Evolutionary conservation across 2,888 invertebrate genomes (phyloP), one percentile per base, ranked within the genome.

Genomic region (Thymelicus lineola): DNA sequence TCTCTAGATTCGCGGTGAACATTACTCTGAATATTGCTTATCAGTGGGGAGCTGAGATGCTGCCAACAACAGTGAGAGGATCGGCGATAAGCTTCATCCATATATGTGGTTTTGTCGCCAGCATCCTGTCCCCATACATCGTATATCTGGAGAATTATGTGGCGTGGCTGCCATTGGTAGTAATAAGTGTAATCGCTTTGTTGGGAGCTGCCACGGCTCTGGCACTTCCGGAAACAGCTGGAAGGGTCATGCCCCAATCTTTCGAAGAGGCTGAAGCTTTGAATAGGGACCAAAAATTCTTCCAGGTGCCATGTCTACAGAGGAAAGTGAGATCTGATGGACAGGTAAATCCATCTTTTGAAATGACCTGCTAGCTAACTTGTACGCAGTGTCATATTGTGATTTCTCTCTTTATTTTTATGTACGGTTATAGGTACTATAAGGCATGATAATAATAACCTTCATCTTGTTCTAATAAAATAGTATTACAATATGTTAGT

Each of bases 251-350:
- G 84, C 91, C 91, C 0, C 88, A 91, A 70, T 86, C 89, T 0
- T 91, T 91, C 75, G 86, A 88, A 9, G 89, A 88, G 48, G 85
- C 90, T 1, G 91, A 91, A 72, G 72, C 76, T 6, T 71, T 92
- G 48, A 78, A 85, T 0, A 81, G 62, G 50, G 81, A 77, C 35
- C 83, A 83, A 59, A 81, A 77, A 14, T 78, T 87, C 38, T 86
- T 86, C 73, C 86, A 86, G 38, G 72, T 90, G 17, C 87, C 87
- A n/a, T 85, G 75, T 77, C 73, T 84, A 58, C 76, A 74, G 5
- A 58, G 45, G n/a, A 80, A 77, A 67, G 74, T 64, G 64, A 66
- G 63, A 38, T 57, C 20, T 42, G 50, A 62, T 28, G 14, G 75
- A 45, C 72, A 76, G 72, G 63, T 71, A 68, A 78, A 77, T 62